Base-by-base conservation (phyloP, 2,888 invertebrate species). In the Philonicus albiceps region DNA sequence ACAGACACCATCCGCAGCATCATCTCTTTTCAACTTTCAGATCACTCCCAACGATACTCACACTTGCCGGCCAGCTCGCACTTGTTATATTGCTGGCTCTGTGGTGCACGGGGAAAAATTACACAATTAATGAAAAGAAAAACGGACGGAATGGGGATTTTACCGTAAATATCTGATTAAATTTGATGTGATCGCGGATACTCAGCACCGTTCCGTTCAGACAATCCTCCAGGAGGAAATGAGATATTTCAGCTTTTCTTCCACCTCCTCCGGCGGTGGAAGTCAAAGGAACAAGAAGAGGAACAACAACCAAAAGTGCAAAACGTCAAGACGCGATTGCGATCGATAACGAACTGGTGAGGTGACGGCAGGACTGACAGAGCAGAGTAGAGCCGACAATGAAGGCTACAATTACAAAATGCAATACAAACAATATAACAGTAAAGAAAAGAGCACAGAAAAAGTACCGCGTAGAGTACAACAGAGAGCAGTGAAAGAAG, bases 301-400 rank as follows among this genome's bases (percentile, higher is more conserved):
- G 64, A 64, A 64, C 64, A 64, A 64, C 6, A 64, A 64, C 22
- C 27, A 64, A 22, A 64, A 22, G 22, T 64, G 64, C 22, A 64
- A n/a, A 27, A 22, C 81, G 37, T 83, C 81, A 40, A 22, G 34
- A 34, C 81, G 81, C 81, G 81, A 22, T 34, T 19, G 34, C 40
- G 81, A 83, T 83, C 81, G 64, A 83, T 83, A 83, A 83, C 64
- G 27, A 27, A 78, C 78, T 78, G 78, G 16, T 22, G 76, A 74
- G 78, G 5, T 40, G 76, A 34, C 30, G 11, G 72, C n/a, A 2
- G 19, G 19, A 37, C 40, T 40, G 76, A 55, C n/a, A 22, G 55
- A 19, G 22, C 37, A 37, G 22, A n/a, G 55, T 8, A 7, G 3
- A 49, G n/a, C 4, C 49, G 49, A 49, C 49, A n/a, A n/a, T n/a